These are phyloP conservation scores for Camelus bactrianus DNA, from an alignment of 2,113 vertebrate genomes.

Conservation along the genomic window DNA sequence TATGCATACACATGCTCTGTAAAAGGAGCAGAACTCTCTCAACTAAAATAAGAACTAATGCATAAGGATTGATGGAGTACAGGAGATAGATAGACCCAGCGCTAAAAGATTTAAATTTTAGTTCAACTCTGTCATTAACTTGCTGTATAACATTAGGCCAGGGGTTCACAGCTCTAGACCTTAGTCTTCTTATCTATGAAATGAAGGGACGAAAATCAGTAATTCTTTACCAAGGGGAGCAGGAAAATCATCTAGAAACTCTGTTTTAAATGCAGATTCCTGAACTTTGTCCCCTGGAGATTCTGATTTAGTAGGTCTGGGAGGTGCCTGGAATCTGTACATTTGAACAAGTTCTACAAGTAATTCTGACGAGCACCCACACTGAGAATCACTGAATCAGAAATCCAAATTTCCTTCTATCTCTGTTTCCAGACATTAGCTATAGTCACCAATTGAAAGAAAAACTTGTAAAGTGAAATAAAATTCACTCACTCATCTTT, in stretches of 20 bases:
- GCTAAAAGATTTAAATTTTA: not conserved
- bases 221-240: not conserved
- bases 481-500: not conserved
- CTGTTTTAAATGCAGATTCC: not conserved
- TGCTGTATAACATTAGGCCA: not conserved
- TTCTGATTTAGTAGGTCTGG: not conserved
- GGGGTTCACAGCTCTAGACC: not conserved
- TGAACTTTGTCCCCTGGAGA: not conserved
- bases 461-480: not conserved
- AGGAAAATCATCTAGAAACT: not conserved
- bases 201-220: not conserved
- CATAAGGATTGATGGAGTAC: not conserved
- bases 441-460: not conserved
- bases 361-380: not conserved
- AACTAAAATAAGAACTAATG: not conserved
- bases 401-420: not conserved
- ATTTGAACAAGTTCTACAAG: not conserved
- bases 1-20: not conserved
- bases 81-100: not conserved
- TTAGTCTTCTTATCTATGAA: not conserved
- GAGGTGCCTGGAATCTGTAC: not conserved
- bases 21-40: not conserved
- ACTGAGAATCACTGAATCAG: not conserved
- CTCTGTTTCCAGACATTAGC: not conserved
- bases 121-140: not conserved